These are phyloP conservation scores for Atta cephalotes DNA, from an alignment of 1,140 invertebrate species.

Conservation along the genomic window DNA sequence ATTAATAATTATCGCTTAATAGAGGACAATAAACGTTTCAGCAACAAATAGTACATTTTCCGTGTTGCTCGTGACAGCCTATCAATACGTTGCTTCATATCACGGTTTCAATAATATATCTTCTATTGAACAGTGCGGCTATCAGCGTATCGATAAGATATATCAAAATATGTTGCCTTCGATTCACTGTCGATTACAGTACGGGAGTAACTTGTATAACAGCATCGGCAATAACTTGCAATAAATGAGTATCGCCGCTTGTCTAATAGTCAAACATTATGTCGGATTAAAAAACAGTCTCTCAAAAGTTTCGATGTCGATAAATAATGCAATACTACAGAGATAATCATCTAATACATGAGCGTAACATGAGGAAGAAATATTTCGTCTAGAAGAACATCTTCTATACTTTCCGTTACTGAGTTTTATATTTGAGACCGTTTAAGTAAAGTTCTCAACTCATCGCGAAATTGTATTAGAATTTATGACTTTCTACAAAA, in stretches of 20 bases:
- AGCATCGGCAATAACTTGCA: slow-evolving; percentile 6
- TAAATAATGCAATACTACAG: slow-evolving; percentile 2
- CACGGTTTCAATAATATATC: slow-evolving; percentile 24
- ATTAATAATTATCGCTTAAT: slow-evolving; percentile 48
- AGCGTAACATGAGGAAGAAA: background rate
- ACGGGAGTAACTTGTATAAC: slow-evolving; percentile 12
- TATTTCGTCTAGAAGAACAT: background rate
- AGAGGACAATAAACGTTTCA: slow-evolving; percentile 30
- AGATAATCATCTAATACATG: background rate
- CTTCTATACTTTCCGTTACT: background rate
- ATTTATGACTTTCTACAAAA: background rate
- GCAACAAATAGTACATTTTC: slow-evolving; percentile 34
- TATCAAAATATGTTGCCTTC: slow-evolving; percentile 37
- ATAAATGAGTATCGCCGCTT: slow-evolving; percentile 11
- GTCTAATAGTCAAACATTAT: slow-evolving; percentile 18
- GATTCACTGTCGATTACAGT: background rate
- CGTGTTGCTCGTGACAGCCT: slow-evolving; percentile 5
- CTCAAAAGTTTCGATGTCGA: slow-evolving; percentile 43
- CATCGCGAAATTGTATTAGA: background rate
- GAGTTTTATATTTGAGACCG: background rate
- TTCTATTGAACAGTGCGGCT: slow-evolving; percentile 15
- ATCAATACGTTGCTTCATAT: slow-evolving; percentile 1
- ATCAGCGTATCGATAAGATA: slow-evolving; percentile 48
- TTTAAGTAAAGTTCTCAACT: slow-evolving; percentile 10
- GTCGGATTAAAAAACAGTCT: slow-evolving; percentile 48